Percentiles rank a stretch among this genome's conserved stretches.
phyloP scores from a whole-genome alignment of 2,797 vertebrate species.

The Cyprinella venusta region DNA sequence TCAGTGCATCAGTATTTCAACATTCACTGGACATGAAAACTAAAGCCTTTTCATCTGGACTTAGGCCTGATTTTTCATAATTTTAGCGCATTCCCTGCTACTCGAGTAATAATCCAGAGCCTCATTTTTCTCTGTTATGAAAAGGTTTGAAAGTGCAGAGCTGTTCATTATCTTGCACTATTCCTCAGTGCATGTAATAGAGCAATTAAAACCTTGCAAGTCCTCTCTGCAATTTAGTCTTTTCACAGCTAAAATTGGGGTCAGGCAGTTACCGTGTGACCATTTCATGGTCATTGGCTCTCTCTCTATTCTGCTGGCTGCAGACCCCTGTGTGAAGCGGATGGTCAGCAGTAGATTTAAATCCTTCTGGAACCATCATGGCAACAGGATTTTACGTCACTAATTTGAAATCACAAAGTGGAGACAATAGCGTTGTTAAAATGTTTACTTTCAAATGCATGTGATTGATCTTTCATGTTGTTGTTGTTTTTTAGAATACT shows the following conservation, averaged over 20 bases:
- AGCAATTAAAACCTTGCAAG: conserved; percentile 46
- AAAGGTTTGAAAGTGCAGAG: conserved; percentile 58
- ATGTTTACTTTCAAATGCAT: conserved; percentile 7
- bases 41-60: conserved; percentile 1
- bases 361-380: conserved; percentile 19
- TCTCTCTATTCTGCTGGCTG: conserved; percentile 44
- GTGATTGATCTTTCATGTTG: neutral
- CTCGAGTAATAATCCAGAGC: conserved; percentile 47
- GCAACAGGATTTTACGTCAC: conserved; percentile 18
- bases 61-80: neutral
- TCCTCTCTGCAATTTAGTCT: conserved; percentile 56
- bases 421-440: conserved; percentile 17
- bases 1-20: neutral
- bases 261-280: conserved; percentile 50
- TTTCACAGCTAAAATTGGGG: conserved; percentile 59
- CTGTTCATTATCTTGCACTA: conserved; percentile 34
- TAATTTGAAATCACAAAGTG: conserved; percentile 29
- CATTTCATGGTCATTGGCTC: conserved; percentile 57
- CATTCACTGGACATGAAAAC: neutral
- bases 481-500: neutral
- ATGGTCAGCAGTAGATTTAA: conserved; percentile 40
- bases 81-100: conserved; percentile 40
- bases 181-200: conserved; percentile 40
- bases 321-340: conserved; percentile 29
- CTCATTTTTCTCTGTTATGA: conserved; percentile 62